Evolutionary conservation across 2,113 vertebrate genomes (phyloP), one percentile per base, ranked within the genome.

Genomic region (Bubalus kerabau): DNA sequence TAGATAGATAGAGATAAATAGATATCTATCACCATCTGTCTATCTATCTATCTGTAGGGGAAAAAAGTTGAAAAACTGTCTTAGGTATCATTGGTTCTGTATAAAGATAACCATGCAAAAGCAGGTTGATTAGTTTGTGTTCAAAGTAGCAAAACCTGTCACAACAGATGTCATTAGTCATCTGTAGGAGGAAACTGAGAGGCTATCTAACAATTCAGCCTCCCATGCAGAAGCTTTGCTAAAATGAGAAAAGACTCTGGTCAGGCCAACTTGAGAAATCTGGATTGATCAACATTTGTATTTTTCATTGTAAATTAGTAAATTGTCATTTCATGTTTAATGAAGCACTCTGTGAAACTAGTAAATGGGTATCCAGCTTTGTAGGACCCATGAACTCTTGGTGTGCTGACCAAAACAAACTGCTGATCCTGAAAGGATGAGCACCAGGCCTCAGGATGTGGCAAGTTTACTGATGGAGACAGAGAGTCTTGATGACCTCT

Each of bases 291-390:
- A 92, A 88, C 17, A 78, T 81, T 90, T 84, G 6, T 92, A 90
- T 80, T 92, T 95, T 93, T 95, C n/a, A 90, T 19, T 83, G 46
- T 78, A 94, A 97, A 91, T 89, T 89, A 89, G 83, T 90, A 64
- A 96, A 92, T 9, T 85, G 11, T 60, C 83, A 87, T 95, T 97
- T 82, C 59, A 78, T 84, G 40, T 74, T 94, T 96, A 78, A 76
- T 59, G 43, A 87, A 85, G 48, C 62, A 83, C 30, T 95, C 76
- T 87, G 43, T 54, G 84, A 81, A 76, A 13, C 26, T 97, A 36
- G 89, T 54, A 93, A 93, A 57, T 92, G 17, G 64, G 7, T 36
- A 30, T 74, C 71, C 59, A 88, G 80, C 32, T 93, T 16, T 89
- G 67, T 54, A 36, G 89, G 93, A 74, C 62, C n/a, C 30, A 36